Evolutionary conservation across 1,140 invertebrate genomes (phyloP).

Genomic region (Drosophila lowei): DNA sequence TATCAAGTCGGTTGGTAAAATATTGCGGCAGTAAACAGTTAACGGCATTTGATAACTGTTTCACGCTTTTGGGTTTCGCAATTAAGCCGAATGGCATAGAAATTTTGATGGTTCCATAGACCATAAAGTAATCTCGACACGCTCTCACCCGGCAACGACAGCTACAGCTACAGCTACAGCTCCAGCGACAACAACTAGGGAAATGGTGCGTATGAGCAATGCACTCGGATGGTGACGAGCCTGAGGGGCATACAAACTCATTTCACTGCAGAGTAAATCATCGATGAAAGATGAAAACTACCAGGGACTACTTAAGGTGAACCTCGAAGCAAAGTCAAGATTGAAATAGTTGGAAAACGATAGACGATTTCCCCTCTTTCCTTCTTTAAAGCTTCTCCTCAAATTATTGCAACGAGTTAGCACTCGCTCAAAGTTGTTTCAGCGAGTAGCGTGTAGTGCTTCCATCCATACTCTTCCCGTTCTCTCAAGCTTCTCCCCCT

Average conservation of each 20-base stretch:
- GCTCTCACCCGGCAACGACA: conserved; percentile 42
- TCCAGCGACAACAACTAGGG: conserved; percentile 15
- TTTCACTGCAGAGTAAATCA: conserved; percentile 7
- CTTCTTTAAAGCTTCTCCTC: no score
- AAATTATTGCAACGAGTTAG: no score
- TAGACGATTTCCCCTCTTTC: no score
- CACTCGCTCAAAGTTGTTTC: no score
- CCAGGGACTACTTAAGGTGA: no score
- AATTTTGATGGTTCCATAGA: conserved; percentile 76
- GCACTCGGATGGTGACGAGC: not conserved
- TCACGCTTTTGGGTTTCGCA: conserved; percentile 62
- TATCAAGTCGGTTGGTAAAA: conserved; percentile 44
- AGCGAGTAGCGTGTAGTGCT: no score
- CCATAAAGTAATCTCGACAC: conserved; percentile 65
- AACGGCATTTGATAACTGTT: conserved; percentile 74
- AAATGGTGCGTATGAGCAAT: conserved; percentile 77
- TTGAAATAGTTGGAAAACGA: no score
- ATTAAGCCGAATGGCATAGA: conserved; percentile 69
- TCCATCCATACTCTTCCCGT: no score
- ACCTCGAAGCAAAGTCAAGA: no score
- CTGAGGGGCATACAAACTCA: conserved; percentile 2
- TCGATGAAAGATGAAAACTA: no score
- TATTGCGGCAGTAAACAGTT: conserved; percentile 44
- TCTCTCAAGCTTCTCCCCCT: conserved; percentile 5
- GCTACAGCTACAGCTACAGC: conserved; percentile 15